Conservation (phyloP, 2,113 vertebrate genomes). For the Microcebus tavaratra region DNA sequence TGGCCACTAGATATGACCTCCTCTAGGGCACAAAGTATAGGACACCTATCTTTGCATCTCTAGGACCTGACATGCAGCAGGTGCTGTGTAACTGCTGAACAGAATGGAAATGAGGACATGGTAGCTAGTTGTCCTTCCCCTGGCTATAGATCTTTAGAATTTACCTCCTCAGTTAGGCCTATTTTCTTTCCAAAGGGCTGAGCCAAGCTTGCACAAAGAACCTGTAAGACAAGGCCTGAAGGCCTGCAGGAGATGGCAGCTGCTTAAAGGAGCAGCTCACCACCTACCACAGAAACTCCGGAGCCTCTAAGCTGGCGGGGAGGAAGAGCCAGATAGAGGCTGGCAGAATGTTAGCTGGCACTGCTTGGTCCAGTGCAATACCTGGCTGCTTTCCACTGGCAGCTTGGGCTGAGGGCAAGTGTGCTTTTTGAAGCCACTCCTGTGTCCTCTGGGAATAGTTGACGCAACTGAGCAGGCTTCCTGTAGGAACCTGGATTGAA, state of each 20-base stretch:
- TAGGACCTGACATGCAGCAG: not conserved
- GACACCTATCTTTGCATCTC: not conserved
- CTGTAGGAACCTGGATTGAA: not conserved
- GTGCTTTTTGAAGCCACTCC: not conserved
- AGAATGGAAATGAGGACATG: not conserved
- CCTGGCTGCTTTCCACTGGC: slow-evolving; percentile 17
- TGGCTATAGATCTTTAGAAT: not conserved
- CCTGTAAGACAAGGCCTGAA: not conserved
- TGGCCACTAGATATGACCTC: not conserved
- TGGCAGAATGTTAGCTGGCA: not conserved
- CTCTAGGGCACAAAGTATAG: not conserved
- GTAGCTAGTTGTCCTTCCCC: not conserved
- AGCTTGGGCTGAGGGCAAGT: not conserved
- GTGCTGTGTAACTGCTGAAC: not conserved
- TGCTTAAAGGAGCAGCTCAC: not conserved
- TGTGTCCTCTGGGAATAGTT: not conserved
- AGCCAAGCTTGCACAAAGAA: not conserved
- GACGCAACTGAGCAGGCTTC: not conserved
- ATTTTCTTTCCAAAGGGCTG: not conserved
- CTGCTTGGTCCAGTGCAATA: not conserved
- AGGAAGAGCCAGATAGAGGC: not conserved
- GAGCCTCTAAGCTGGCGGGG: not conserved
- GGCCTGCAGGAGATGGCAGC: not conserved
- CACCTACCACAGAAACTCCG: not conserved
- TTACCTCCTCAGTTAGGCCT: not conserved